phyloP scores from a whole-genome alignment of 1,140 invertebrate genomes.

The Heliothis virescens region DNA sequence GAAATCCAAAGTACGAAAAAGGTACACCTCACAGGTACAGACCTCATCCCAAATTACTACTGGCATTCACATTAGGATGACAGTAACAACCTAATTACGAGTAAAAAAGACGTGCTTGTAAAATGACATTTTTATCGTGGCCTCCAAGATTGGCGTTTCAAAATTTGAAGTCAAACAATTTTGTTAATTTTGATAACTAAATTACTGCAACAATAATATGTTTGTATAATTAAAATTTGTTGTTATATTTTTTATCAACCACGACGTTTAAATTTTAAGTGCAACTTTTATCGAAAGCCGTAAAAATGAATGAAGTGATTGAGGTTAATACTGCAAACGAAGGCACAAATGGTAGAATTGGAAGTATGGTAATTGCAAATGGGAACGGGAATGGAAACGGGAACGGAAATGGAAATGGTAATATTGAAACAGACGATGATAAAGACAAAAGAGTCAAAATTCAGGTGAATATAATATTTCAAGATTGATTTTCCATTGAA shows the following conservation, averaged over 20 bases:
- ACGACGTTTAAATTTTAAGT: constrained; percentile 25
- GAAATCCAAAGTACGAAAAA: too few species aligned
- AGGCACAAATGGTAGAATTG: neutral
- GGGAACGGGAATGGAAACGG: neutral
- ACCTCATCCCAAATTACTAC: neutral
- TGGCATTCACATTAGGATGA: neutral
- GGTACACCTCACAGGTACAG: too few species aligned
- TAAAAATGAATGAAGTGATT: neutral
- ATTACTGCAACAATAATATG: constrained; percentile 21
- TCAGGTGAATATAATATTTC: constrained; percentile 58
- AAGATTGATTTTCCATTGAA: neutral
- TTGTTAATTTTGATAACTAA: constrained; percentile 25
- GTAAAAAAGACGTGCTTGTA: neutral
- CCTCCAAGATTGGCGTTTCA: neutral
- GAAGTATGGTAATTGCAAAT: neutral
- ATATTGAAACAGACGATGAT: constrained; percentile 55
- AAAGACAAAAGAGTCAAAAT: constrained; percentile 79
- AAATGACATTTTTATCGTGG: constrained; percentile 27
- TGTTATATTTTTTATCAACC: neutral
- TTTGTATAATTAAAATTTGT: constrained; percentile 2
- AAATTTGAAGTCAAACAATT: constrained; percentile 40
- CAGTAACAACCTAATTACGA: too few species aligned
- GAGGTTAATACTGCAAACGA: neutral
- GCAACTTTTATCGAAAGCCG: neutral
- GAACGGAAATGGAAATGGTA: constrained; percentile 37